Evolutionary conservation across 1,140 invertebrate species (phyloP).

Genomic region (Drosophila micromelanica): DNA sequence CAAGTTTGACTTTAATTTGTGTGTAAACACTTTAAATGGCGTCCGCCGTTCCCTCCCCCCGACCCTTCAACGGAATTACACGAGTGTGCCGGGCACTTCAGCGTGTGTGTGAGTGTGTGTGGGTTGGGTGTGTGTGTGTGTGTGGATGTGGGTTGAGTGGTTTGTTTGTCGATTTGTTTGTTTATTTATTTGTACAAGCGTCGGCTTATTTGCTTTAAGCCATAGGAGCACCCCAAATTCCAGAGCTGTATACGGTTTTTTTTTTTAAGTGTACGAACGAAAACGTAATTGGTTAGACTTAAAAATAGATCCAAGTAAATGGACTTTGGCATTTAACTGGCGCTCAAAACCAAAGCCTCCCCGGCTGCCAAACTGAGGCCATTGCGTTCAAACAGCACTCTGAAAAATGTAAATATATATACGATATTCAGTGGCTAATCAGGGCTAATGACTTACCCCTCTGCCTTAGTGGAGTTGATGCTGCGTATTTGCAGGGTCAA

Average conservation of each 20-base stretch:
- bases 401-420: constrained; percentile 14
- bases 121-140: constrained; percentile 21
- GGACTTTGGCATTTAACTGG: constrained; percentile 24
- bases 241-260: constrained; percentile 19
- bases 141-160: constrained; percentile 38
- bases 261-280: constrained; percentile 34
- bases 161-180: constrained; percentile 70
- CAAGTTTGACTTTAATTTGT: constrained; percentile 76
- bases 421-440: neutral
- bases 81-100: constrained; percentile 46
- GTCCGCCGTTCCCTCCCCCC: constrained; percentile 9
- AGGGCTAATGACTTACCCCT: constrained; percentile 38
- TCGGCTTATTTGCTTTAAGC: constrained; percentile 64
- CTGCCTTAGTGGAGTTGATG: constrained; percentile 50
- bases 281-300: constrained; percentile 50
- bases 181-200: constrained; percentile 75
- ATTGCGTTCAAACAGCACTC: constrained; percentile 36
- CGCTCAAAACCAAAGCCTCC: constrained; percentile 54
- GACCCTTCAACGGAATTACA: constrained; percentile 41
- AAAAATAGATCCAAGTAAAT: constrained; percentile 21
- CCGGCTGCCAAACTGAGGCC: constrained; percentile 53
- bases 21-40: constrained; percentile 78
- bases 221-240: constrained; percentile 46
- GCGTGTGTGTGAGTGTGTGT: constrained; percentile 4
- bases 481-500: constrained; percentile 53